These are phyloP conservation scores for Ceratina japonica DNA, from an alignment of 1,140 invertebrate species.

Conservation along the genomic window DNA sequence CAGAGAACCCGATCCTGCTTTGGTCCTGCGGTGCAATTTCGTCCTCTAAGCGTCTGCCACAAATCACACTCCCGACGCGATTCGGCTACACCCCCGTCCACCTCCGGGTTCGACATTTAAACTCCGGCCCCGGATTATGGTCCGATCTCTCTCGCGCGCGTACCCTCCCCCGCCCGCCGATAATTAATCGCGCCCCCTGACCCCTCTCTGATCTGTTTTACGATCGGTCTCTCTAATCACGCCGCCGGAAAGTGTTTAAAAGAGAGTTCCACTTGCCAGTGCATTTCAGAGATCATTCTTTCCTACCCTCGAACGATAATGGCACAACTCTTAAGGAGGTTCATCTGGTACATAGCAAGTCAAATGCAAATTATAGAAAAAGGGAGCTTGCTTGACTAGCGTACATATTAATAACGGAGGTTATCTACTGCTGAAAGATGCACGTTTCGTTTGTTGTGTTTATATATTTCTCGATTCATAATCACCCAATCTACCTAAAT, in stretches of 20 bases:
- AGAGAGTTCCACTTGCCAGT: constrained; percentile 9
- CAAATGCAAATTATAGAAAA: too few species aligned
- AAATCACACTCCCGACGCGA: constrained; percentile 73
- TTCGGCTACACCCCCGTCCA: constrained; percentile 51
- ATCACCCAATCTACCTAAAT: too few species aligned
- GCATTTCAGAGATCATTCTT: too few species aligned
- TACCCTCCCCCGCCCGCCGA: constrained; percentile 19
- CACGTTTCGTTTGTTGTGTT: too few species aligned
- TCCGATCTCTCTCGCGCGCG: constrained; percentile 40
- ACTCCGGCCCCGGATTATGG: constrained; percentile 64
- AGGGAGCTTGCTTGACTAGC: too few species aligned
- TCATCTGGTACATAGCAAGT: too few species aligned
- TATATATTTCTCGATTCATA: too few species aligned
- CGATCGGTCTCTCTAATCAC: constrained; percentile 48
- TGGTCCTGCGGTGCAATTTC: constrained; percentile 74
- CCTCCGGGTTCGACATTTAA: constrained; percentile 60
- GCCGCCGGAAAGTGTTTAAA: constrained; percentile 52
- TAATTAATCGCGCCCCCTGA: constrained; percentile 56
- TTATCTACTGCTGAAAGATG: too few species aligned
- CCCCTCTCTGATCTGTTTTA: constrained; percentile 41
- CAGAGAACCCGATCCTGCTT: constrained; percentile 66
- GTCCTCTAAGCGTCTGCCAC: constrained; percentile 75
- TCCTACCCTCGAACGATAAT: background rate
- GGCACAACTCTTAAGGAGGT: too few species aligned
- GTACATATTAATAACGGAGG: too few species aligned